phyloP scores from a whole-genome alignment of 1,140 invertebrate genomes.

The Zaprionus davidi region DNA sequence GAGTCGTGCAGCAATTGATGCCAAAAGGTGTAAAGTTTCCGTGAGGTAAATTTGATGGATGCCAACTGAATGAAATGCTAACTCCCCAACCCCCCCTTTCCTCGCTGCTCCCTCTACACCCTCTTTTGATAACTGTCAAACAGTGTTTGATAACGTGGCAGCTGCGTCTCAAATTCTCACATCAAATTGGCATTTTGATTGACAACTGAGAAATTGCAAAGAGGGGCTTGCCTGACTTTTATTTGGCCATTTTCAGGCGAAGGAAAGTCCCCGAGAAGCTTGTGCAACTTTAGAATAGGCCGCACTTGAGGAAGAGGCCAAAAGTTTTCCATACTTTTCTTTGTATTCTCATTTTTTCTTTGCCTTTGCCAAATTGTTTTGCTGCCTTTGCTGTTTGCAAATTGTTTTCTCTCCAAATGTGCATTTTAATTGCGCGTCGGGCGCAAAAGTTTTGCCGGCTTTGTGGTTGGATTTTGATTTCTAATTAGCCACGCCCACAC shows the following conservation, averaged over 20 bases:
- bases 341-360: slow-evolving; percentile 27
- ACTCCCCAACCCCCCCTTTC: background rate
- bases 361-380: slow-evolving; percentile 24
- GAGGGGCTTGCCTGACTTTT: background rate
- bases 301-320: slow-evolving; percentile 55
- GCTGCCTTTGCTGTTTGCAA: slow-evolving; percentile 44
- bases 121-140: slow-evolving; percentile 70
- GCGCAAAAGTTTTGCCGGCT: slow-evolving; percentile 58
- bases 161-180: slow-evolving; percentile 53
- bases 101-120: background rate
- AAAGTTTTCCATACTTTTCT: slow-evolving; percentile 32
- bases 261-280: background rate
- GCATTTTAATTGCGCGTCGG: slow-evolving; percentile 52
- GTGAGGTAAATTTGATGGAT: slow-evolving; percentile 67
- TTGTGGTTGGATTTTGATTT: slow-evolving; percentile 73
- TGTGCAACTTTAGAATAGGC: slow-evolving; percentile 19
- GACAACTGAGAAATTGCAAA: slow-evolving; percentile 75
- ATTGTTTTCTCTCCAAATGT: slow-evolving; percentile 72
- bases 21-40: slow-evolving; percentile 48
- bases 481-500: slow-evolving; percentile 60
- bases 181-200: slow-evolving; percentile 79
- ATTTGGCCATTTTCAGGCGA: background rate
- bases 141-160: slow-evolving; percentile 64
- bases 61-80: slow-evolving; percentile 39
- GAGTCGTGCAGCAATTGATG: slow-evolving; percentile 42